Conservation (phyloP, 2,888 invertebrate genomes). For the Smittia sp. region DNA sequence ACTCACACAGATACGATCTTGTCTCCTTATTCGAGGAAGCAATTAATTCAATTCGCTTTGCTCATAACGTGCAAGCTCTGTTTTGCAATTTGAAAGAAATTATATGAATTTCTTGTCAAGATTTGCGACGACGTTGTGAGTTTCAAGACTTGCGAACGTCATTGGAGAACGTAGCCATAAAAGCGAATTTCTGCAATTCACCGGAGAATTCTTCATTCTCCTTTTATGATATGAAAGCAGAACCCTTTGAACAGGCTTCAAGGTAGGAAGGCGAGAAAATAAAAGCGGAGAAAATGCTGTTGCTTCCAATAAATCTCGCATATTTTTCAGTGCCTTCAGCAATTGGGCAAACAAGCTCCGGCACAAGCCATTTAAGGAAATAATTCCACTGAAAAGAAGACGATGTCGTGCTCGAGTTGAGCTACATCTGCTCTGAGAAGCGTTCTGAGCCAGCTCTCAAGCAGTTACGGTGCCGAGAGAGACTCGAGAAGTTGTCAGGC, state of each 20-base stretch:
- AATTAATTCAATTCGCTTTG: too few species aligned
- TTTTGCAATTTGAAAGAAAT: not conserved
- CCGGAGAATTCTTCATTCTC: conserved; percentile 23
- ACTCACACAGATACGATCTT: too few species aligned
- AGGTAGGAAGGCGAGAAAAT: too few species aligned
- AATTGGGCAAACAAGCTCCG: not conserved
- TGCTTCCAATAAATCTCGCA: not conserved
- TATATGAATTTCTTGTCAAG: not conserved
- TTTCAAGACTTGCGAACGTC: too few species aligned
- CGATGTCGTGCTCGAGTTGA: not conserved
- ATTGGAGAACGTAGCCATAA: not conserved
- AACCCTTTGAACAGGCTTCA: too few species aligned
- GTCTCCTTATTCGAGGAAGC: too few species aligned
- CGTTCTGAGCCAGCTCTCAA: too few species aligned
- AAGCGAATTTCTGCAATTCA: conserved; percentile 18
- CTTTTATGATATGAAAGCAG: not conserved
- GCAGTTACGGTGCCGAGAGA: too few species aligned
- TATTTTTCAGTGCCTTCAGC: not conserved
- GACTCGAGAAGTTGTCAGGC: too few species aligned
- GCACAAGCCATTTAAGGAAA: conserved; percentile 4
- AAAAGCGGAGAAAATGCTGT: not conserved
- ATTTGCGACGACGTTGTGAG: not conserved
- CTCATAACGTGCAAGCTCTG: too few species aligned
- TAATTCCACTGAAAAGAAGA: not conserved
- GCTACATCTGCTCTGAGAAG: too few species aligned